Percentiles rank a stretch among this genome's conserved stretches.
Conservation (phyloP, 2,888 invertebrate genomes). For the Creontiades dilutus region DNA sequence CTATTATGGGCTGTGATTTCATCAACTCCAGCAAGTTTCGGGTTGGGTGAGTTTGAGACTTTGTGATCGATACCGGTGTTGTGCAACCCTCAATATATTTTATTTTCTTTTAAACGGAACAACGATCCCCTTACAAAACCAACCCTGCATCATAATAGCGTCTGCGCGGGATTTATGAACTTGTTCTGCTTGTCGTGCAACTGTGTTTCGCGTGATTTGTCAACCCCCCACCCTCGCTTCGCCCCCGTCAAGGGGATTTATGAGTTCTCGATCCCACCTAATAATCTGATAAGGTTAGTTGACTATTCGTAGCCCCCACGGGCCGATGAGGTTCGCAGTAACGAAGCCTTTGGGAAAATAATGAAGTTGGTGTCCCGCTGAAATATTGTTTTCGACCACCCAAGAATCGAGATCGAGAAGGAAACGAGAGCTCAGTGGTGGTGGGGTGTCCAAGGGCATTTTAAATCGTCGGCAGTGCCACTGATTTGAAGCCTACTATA, state of each 20-base stretch:
- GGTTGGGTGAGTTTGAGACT: neutral
- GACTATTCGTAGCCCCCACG: slow-evolving; percentile 40
- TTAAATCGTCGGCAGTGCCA: neutral
- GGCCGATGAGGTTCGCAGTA: slow-evolving; percentile 18
- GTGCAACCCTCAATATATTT: neutral
- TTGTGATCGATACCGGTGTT: neutral
- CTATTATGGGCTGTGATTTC: too few species aligned
- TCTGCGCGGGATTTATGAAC: slow-evolving; percentile 31
- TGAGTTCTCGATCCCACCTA: slow-evolving; percentile 44
- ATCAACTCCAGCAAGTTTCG: too few species aligned
- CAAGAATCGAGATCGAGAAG: neutral
- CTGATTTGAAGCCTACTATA: neutral
- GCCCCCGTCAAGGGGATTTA: slow-evolving; percentile 24
- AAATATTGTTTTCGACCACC: slow-evolving; percentile 39
- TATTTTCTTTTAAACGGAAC: neutral
- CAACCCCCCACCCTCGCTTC: neutral
- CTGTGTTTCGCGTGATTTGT: slow-evolving; percentile 43
- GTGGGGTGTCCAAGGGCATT: neutral
- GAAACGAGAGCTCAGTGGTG: neutral
- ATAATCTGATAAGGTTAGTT: slow-evolving; percentile 55
- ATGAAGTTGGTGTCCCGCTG: slow-evolving; percentile 41
- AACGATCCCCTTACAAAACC: slow-evolving; percentile 15
- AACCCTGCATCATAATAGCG: neutral
- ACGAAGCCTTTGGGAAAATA: slow-evolving; percentile 28
- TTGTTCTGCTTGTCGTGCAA: slow-evolving; percentile 48